These are phyloP conservation scores for Tricholauxania praeusta DNA, from an alignment of 2,888 invertebrate genomes.

Conservation along the genomic window DNA sequence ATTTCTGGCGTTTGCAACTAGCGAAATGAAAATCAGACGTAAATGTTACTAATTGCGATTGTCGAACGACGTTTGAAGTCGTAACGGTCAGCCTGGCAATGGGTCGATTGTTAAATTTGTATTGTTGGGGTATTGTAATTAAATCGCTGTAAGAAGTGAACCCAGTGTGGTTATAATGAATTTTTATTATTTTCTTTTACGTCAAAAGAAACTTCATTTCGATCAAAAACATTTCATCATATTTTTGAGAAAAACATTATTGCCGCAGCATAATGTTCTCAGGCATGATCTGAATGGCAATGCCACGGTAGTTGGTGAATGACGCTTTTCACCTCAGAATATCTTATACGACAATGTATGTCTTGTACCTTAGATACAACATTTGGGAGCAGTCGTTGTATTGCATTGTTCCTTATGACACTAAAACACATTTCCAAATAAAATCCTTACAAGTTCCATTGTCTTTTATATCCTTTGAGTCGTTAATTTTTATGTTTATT, in stretches of 20 bases:
- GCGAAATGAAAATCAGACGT: constrained; percentile 6
- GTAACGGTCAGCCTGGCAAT: constrained; percentile 42
- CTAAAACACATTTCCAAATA: no score
- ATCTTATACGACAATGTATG: no score
- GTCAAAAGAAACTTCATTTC: not conserved
- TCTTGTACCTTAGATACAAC: no score
- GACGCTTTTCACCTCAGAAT: no score
- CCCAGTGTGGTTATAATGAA: not conserved
- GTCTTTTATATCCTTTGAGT: constrained; percentile 62
- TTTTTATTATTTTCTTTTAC: constrained; percentile 5
- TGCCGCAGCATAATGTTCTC: no score
- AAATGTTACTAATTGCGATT: constrained; percentile 45
- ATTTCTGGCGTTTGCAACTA: constrained; percentile 24
- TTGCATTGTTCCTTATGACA: no score
- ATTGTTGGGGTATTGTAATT: no score
- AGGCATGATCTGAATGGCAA: no score
- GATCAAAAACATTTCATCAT: constrained; percentile 6
- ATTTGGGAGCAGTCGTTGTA: no score
- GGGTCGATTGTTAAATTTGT: constrained; percentile 7
- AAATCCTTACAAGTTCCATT: constrained; percentile 42
- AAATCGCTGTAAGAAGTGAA: not conserved
- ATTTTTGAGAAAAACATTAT: no score
- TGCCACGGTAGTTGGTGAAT: no score
- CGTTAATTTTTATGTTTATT: constrained; percentile 65
- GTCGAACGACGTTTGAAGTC: constrained; percentile 42